Conservation (phyloP, 2,888 invertebrate genomes). For the Caenorhabditis macrosperma region DNA sequence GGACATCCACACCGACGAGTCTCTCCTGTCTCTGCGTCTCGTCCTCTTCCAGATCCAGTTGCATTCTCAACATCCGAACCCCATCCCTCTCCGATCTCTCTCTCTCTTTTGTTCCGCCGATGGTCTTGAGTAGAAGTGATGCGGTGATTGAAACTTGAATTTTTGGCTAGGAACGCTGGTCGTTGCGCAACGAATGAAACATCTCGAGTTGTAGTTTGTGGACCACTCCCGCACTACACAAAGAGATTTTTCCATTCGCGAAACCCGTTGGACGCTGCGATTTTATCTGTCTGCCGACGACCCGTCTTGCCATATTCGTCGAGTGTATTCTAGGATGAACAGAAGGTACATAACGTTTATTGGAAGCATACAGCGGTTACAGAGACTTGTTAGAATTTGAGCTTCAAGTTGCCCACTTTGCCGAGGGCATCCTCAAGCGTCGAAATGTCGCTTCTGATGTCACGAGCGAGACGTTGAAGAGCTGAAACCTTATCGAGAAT, state of each 20-base stretch:
- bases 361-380: neutral
- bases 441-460: constrained; percentile 81
- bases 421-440: constrained; percentile 78
- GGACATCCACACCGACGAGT: constrained; percentile 49
- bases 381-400: constrained; percentile 3
- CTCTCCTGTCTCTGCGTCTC: constrained; percentile 39
- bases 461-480: constrained; percentile 87
- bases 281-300: neutral
- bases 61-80: constrained; percentile 45
- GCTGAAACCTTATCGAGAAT: constrained; percentile 93
- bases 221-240: neutral
- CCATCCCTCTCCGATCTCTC: constrained; percentile 24
- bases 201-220: neutral
- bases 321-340: neutral
- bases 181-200: constrained; percentile 18
- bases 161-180: constrained; percentile 15
- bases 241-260: neutral
- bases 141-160: constrained; percentile 50
- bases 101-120: constrained; percentile 26
- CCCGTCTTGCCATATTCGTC: neutral
- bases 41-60: constrained; percentile 51
- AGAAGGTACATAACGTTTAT: neutral
- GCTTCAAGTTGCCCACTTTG: constrained; percentile 57
- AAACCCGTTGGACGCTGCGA: constrained; percentile 10
- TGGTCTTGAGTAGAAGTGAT: constrained; percentile 48